phyloP scores from a whole-genome alignment of 2,113 vertebrate genomes.

The Mustela lutreola region DNA sequence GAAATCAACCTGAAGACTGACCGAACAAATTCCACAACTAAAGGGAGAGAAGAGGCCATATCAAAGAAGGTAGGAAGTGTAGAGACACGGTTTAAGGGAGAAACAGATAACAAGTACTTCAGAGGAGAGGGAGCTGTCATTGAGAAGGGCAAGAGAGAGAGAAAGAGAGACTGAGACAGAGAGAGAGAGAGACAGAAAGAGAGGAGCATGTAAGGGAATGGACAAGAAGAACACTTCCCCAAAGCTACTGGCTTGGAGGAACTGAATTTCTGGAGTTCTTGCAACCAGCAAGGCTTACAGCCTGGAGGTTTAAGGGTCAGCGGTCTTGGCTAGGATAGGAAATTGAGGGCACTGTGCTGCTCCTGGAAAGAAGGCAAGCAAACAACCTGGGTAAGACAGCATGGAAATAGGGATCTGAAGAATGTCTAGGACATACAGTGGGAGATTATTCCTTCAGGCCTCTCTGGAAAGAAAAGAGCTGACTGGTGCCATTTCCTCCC shows the following conservation, averaged over 20 bases:
- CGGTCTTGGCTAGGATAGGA: neutral
- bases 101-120: neutral
- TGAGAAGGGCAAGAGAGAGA: neutral
- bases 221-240: neutral
- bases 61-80: neutral
- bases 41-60: neutral
- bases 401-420: neutral
- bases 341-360: neutral
- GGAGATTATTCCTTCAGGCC: neutral
- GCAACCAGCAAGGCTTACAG: neutral
- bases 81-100: neutral
- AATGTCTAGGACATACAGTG: neutral
- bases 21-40: neutral
- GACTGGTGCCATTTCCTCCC: neutral
- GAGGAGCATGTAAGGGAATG: neutral
- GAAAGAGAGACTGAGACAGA: neutral
- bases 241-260: neutral
- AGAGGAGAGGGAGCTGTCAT: neutral
- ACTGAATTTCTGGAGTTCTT: neutral
- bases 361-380: neutral
- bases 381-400: neutral
- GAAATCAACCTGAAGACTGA: neutral
- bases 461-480: neutral
- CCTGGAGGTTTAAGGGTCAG: neutral
- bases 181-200: neutral